Evolutionary conservation across 2,797 vertebrate genomes (phyloP).

Genomic region (Philypnodon macrostomus): DNA sequence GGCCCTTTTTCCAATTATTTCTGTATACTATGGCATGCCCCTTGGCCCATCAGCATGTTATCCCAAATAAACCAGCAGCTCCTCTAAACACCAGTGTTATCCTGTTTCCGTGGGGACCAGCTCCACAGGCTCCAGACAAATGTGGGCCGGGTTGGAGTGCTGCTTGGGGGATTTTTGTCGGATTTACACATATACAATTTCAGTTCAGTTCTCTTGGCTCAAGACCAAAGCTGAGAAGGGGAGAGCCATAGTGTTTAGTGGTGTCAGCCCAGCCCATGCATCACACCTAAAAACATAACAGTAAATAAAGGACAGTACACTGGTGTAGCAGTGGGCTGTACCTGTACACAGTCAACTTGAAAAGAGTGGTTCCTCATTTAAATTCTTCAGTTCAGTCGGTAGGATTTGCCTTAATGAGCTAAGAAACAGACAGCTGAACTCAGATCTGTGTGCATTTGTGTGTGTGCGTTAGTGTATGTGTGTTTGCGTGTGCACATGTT

Average conservation of each 20-base stretch:
- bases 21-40: no score
- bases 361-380: constrained; percentile 72
- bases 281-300: constrained; percentile 28
- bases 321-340: constrained; percentile 39
- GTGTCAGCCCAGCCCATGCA: constrained; percentile 13
- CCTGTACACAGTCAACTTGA: constrained; percentile 66
- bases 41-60: constrained; percentile 82
- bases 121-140: constrained; percentile 69
- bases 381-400: constrained; percentile 73
- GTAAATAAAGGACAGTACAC: constrained; percentile 23
- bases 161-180: constrained; percentile 84
- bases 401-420: constrained; percentile 78
- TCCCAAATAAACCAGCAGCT: constrained; percentile 84
- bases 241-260: constrained; percentile 10
- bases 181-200: constrained; percentile 98
- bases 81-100: constrained; percentile 90
- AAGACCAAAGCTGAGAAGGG: constrained; percentile 87
- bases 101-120: constrained; percentile 86
- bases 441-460: constrained; percentile 39
- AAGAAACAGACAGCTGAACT: constrained; percentile 78
- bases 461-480: constrained; percentile 23
- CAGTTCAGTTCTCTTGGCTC: constrained; percentile 78
- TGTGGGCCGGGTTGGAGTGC: constrained; percentile 51
- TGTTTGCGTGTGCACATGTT: constrained; percentile 21
- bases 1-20: no score